Conservation (phyloP, 2,113 vertebrate genomes). For the Apistogramma diplotaenia region DNA sequence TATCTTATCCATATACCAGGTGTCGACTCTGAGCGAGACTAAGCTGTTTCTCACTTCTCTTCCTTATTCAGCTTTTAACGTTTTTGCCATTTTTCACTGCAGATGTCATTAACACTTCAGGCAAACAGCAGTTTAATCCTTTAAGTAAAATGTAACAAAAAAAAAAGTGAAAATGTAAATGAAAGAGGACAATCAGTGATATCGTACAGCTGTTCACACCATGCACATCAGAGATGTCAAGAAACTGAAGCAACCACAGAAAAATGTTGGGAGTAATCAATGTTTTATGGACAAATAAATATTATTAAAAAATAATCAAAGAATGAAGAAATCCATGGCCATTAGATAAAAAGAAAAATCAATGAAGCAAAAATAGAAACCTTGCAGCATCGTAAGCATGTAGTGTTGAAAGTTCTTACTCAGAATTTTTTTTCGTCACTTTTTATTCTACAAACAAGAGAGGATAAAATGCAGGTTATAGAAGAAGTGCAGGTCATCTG, state of each 20-base stretch:
- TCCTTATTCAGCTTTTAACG: conserved; percentile 40
- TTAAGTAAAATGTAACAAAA: too few species aligned
- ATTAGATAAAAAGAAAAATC: too few species aligned
- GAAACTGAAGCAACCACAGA: too few species aligned
- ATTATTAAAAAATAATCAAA: too few species aligned
- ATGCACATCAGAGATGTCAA: too few species aligned
- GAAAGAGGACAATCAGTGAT: too few species aligned
- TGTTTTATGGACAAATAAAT: too few species aligned
- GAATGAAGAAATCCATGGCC: too few species aligned
- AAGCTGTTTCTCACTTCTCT: conserved; percentile 31
- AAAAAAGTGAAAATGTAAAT: too few species aligned
- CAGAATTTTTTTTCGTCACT: background rate
- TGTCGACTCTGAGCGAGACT: conserved; percentile 4
- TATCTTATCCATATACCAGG: conserved; percentile 35
- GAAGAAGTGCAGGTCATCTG: background rate
- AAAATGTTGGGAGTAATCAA: too few species aligned
- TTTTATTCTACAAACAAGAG: background rate
- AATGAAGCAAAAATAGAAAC: too few species aligned
- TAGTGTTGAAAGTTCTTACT: background rate
- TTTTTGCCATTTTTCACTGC: conserved; percentile 40
- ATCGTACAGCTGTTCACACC: too few species aligned
- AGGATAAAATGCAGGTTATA: background rate
- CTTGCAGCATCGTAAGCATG: background rate
- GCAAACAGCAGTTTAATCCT: background rate
- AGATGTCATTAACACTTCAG: conserved; percentile 1